phyloP scores from a whole-genome alignment of 2,888 invertebrate species.

The Philaethria dido region DNA sequence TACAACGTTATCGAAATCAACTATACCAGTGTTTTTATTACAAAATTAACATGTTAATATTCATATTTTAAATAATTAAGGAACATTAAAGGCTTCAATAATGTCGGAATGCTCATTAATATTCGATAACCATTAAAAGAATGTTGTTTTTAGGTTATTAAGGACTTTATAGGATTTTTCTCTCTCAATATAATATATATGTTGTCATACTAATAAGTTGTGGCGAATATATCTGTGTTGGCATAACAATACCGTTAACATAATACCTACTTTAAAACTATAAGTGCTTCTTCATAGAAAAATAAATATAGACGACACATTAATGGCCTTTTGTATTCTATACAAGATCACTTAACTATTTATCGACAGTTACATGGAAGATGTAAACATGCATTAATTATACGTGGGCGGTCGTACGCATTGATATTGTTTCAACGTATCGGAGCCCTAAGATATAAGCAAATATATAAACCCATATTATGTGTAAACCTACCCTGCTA shows the following conservation, averaged over 20 bases:
- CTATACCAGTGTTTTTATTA: too few species aligned
- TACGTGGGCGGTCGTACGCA: slow-evolving; percentile 44
- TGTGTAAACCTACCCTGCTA: background rate
- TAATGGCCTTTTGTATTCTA: slow-evolving; percentile 47
- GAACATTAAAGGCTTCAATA: too few species aligned
- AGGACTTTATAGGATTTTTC: too few species aligned
- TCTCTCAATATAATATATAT: background rate
- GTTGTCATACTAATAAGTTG: background rate
- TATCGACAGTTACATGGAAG: slow-evolving; percentile 46
- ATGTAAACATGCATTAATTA: slow-evolving; percentile 45
- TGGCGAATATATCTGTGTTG: background rate
- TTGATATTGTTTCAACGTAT: slow-evolving; percentile 25
- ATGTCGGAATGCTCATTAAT: too few species aligned
- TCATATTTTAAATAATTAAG: too few species aligned
- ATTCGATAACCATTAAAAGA: too few species aligned
- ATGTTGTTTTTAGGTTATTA: too few species aligned
- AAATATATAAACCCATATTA: background rate
- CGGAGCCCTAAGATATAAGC: background rate
- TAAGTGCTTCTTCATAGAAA: slow-evolving; percentile 27
- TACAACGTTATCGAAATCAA: too few species aligned
- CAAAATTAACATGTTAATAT: too few species aligned
- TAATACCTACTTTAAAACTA: slow-evolving; percentile 1
- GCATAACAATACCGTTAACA: background rate
- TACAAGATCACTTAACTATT: slow-evolving; percentile 40
- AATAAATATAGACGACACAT: slow-evolving; percentile 42